These are phyloP conservation scores for Epsilonema sp. DNA, from an alignment of 2,888 invertebrate genomes.

Conservation along the genomic window DNA sequence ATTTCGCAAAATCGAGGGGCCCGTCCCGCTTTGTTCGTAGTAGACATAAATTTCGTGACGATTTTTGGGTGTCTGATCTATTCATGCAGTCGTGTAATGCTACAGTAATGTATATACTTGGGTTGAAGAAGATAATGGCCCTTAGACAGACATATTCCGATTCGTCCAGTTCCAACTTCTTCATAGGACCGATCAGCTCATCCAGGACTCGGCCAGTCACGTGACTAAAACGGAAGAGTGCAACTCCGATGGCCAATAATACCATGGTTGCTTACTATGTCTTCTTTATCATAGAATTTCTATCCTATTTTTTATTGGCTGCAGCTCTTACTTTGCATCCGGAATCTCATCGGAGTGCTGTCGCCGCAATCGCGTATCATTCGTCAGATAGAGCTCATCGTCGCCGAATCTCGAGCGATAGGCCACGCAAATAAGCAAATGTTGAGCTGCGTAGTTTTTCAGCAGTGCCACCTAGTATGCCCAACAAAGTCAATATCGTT, in stretches of 20 bases:
- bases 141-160: slow-evolving; percentile 94
- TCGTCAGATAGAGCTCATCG: slow-evolving; percentile 75
- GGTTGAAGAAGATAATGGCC: slow-evolving; percentile 96
- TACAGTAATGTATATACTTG: slow-evolving; percentile 46
- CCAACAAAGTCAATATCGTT: no score
- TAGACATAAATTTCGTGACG: no score
- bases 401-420: slow-evolving; percentile 73
- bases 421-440: slow-evolving; percentile 75
- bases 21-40: no score
- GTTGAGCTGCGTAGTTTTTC: slow-evolving; percentile 85
- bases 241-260: no score
- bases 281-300: no score
- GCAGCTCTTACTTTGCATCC: slow-evolving; percentile 20
- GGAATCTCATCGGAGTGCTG: slow-evolving; percentile 20
- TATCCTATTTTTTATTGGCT: no score
- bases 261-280: no score
- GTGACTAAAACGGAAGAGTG: slow-evolving; percentile 45
- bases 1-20: no score
- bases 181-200: slow-evolving; percentile 78
- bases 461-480: slow-evolving; percentile 50
- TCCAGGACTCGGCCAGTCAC: slow-evolving; percentile 83
- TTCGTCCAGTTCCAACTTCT: slow-evolving; percentile 85
- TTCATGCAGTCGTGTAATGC: no score
- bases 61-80: no score
- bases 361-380: slow-evolving; percentile 84